phyloP scores from a whole-genome alignment of 2,113 vertebrate species.

The Prietella phreatophila region DNA sequence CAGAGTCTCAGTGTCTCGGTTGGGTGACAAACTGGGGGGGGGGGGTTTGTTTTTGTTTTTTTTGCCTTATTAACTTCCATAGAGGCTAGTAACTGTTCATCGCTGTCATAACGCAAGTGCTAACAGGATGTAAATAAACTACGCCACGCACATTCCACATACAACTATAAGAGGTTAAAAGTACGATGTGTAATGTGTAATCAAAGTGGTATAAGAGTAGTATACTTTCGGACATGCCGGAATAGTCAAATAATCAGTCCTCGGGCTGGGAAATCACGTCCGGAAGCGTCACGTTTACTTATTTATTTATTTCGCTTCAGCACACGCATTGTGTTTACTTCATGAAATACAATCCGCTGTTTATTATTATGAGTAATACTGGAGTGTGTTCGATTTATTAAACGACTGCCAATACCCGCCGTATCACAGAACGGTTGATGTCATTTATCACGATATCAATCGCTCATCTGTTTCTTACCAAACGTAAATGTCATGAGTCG shows the following conservation, averaged over 20 bases:
- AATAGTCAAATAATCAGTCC: background rate
- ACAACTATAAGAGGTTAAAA: background rate
- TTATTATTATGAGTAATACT: background rate
- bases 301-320: no score
- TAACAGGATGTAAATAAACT: background rate
- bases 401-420: background rate
- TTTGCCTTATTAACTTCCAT: background rate
- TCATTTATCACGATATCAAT: background rate
- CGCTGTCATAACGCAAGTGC: background rate
- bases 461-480: background rate
- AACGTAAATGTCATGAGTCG: background rate
- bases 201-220: background rate
- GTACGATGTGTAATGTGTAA: background rate
- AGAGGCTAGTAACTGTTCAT: background rate
- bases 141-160: background rate
- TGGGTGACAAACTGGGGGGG: background rate
- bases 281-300: no score
- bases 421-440: no score
- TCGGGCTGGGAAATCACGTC: background rate
- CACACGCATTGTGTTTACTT: background rate
- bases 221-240: background rate
- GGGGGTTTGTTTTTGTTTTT: background rate
- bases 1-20: background rate
- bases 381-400: background rate
- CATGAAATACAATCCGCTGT: background rate